phyloP scores from a whole-genome alignment of 2,888 invertebrate genomes.

The Ormyrus thymus region DNA sequence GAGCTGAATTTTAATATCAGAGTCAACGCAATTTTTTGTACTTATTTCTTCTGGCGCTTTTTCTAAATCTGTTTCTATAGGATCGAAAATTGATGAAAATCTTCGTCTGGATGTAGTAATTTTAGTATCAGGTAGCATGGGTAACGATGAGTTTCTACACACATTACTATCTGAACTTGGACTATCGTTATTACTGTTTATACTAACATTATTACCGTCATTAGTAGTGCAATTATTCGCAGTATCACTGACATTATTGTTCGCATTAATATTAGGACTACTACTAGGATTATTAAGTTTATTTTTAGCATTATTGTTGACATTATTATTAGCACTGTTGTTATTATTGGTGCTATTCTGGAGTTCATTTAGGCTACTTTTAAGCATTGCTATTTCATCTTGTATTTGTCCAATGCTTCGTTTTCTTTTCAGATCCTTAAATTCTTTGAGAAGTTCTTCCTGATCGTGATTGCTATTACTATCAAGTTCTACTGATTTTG shows the following conservation, averaged over 20 bases:
- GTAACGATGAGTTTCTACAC: constrained; percentile 41
- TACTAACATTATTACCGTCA: constrained; percentile 5
- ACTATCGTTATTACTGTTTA: background rate
- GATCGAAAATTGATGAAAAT: constrained; percentile 44
- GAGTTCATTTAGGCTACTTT: constrained; percentile 41
- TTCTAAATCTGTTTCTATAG: background rate
- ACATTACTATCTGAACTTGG: constrained; percentile 9
- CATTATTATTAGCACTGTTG: background rate
- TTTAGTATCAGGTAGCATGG: constrained; percentile 51
- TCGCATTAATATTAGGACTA: constrained; percentile 1
- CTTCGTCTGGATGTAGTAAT: background rate
- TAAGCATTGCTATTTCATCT: constrained; percentile 54
- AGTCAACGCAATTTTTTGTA: constrained; percentile 52
- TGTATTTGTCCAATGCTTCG: constrained; percentile 54
- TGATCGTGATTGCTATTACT: constrained; percentile 54
- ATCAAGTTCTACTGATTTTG: constrained; percentile 58
- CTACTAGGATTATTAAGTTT: constrained; percentile 3
- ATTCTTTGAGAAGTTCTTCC: constrained; percentile 60
- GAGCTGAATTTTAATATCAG: constrained; percentile 68
- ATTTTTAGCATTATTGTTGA: background rate
- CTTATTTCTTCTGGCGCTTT: constrained; percentile 10
- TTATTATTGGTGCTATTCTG: constrained; percentile 12
- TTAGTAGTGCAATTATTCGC: background rate
- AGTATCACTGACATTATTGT: background rate
- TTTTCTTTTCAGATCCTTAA: constrained; percentile 61